A percentile compares a stretch with the other conserved stretches of the same genome.
Conservation (phyloP, 2,113 vertebrate genomes). For the Gallinago undulata region DNA sequence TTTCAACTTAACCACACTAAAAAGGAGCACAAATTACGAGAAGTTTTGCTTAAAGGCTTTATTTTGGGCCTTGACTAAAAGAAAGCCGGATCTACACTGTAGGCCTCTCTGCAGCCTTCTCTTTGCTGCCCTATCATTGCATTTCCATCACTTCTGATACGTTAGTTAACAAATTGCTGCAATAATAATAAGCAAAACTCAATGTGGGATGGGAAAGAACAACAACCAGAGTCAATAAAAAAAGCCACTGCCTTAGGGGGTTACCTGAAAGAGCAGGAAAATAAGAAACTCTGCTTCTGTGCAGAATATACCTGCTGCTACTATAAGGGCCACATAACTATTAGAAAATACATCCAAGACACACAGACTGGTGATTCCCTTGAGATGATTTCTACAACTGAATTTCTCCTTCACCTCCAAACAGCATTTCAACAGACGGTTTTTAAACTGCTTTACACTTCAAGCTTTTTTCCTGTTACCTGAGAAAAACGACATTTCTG, state of each 20-base stretch:
- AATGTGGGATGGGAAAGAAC: background rate
- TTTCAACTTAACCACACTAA: background rate
- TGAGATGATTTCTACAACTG: too few relatives aligned
- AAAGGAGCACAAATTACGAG: background rate
- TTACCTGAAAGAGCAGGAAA: background rate
- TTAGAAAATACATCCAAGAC: background rate
- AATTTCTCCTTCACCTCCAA: too few relatives aligned
- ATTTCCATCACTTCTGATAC: background rate
- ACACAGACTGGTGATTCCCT: background rate
- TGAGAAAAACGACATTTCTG: background rate
- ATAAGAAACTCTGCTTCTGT: background rate
- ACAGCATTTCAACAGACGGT: background rate
- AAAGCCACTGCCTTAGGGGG: background rate
- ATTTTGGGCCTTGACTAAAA: background rate
- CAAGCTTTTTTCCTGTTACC: background rate
- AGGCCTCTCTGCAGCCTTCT: background rate
- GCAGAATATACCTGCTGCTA: background rate
- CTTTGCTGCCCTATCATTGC: background rate
- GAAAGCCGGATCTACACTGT: background rate
- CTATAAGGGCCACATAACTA: rapidly evolving
- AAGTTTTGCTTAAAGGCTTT: background rate
- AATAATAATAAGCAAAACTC: background rate
- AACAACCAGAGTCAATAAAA: background rate
- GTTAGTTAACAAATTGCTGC: background rate
- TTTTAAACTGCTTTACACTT: background rate